Evolutionary conservation across 1,140 invertebrate species (phyloP).

Genomic region (Drosophila lowei): DNA sequence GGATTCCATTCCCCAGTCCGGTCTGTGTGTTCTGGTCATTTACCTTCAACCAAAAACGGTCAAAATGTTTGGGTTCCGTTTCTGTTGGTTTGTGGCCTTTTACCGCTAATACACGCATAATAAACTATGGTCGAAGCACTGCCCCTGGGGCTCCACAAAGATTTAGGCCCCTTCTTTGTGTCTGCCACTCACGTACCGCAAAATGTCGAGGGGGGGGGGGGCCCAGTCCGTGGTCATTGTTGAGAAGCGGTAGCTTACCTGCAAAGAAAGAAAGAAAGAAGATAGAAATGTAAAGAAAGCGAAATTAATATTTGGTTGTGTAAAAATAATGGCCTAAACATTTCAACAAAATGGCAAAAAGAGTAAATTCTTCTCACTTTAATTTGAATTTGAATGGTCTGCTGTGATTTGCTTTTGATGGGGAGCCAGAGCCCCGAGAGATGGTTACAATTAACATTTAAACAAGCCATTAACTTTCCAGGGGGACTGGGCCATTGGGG

Average conservation of each 20-base stretch:
- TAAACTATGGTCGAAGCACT: conserved; percentile 22
- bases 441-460: conserved; percentile 45
- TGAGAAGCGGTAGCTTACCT: conserved; percentile 54
- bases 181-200: conserved; percentile 52
- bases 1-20: no score
- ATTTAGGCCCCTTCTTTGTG: conserved; percentile 25
- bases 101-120: conserved; percentile 68
- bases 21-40: conserved; percentile 48
- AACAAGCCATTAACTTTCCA: conserved; percentile 61
- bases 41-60: conserved; percentile 57
- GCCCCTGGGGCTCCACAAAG: neutral
- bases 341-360: conserved; percentile 41
- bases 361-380: conserved; percentile 15
- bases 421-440: neutral
- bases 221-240: conserved; percentile 42
- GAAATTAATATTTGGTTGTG: conserved; percentile 59
- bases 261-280: conserved; percentile 40
- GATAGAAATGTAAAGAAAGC: conserved; percentile 59
- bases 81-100: conserved; percentile 37
- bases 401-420: neutral
- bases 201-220: no score
- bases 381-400: conserved; percentile 48
- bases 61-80: conserved; percentile 68
- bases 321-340: conserved; percentile 33
- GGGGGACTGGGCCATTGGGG: no score